These are phyloP conservation scores for Scolopax mira DNA, from an alignment of 2,113 vertebrate genomes.

Conservation along the genomic window DNA sequence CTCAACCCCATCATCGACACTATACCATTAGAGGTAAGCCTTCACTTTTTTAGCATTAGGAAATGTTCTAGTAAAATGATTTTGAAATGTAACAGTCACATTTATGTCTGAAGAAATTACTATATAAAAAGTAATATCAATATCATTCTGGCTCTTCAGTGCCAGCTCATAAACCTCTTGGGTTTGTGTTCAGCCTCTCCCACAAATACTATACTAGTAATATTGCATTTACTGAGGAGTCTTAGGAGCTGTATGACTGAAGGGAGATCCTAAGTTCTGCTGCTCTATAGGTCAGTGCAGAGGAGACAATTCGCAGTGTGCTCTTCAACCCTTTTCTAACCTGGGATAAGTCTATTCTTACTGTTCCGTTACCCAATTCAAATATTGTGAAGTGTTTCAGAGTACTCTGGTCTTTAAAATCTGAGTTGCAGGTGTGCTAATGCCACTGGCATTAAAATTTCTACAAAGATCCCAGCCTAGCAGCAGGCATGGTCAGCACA, in stretches of 20 bases:
- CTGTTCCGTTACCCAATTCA: neutral
- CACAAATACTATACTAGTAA: neutral
- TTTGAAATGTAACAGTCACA: neutral
- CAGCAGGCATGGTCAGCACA: neutral
- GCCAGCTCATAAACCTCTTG: neutral
- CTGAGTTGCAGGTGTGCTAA: neutral
- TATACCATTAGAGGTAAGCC: slow-evolving; percentile 87
- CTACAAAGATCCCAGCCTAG: neutral
- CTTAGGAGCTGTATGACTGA: neutral
- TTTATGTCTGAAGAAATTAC: neutral
- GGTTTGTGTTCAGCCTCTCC: slow-evolving; percentile 11
- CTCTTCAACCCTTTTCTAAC: neutral
- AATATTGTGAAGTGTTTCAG: neutral
- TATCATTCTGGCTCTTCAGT: neutral
- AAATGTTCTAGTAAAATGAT: neutral
- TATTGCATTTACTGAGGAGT: slow-evolving; percentile 32
- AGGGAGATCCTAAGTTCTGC: neutral
- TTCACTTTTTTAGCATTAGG: neutral
- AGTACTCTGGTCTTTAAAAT: neutral
- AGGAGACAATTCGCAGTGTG: neutral
- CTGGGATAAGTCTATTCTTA: neutral
- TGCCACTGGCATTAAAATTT: neutral
- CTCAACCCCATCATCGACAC: slow-evolving; percentile 87
- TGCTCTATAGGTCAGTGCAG: neutral
- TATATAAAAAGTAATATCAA: neutral